Evolutionary conservation across 2,888 invertebrate species (phyloP), one percentile per base, ranked within the genome.

Genomic region (Sphinx pinastri): DNA sequence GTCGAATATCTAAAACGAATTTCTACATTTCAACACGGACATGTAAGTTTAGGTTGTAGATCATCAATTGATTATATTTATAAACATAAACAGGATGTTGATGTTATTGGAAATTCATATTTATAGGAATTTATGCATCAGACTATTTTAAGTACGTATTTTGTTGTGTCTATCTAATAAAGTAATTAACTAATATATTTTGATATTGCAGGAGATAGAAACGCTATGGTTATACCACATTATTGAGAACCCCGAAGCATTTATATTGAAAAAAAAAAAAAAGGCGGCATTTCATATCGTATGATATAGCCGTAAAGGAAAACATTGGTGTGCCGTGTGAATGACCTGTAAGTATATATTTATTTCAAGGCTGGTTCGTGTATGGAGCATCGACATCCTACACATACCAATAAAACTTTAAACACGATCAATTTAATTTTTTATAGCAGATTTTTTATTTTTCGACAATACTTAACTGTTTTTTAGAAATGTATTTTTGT

Each of bases 1-100:
- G 89, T 99, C 99, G 81, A 99, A 96, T 74, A 99, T 97, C 97
- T 98, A 85, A 14, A 93, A 94, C 60, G 70, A 72, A 74, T 71
- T 8, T 19, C 49, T 47, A 63, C 3, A 19, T 63, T 38, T 63
- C 7, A 16, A 63, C 49, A 63, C 47, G 8, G n/a, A 47, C 60
- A 16, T 60, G 45, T 25, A 25, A 8, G 12, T 57, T 14, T 14
- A 47, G 47, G 16, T 54, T 2, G 2, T 14, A n/a, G 14, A 10
- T 45, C 45, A 60, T 60, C 45, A 25, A 31, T 25, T 25, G 45
- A 38, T 60, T n/a, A 45, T n/a, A 60, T 45, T 16, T 38, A 16
- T n/a, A n/a, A 60, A 12, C 25, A 19, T 57, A 57, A 57, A 57
- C 25, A 57, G 25, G 57, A 57, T 57, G 19, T 57, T 12, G 19